phyloP scores from a whole-genome alignment of 2,888 invertebrate genomes.

The Cerastis leucographa region DNA sequence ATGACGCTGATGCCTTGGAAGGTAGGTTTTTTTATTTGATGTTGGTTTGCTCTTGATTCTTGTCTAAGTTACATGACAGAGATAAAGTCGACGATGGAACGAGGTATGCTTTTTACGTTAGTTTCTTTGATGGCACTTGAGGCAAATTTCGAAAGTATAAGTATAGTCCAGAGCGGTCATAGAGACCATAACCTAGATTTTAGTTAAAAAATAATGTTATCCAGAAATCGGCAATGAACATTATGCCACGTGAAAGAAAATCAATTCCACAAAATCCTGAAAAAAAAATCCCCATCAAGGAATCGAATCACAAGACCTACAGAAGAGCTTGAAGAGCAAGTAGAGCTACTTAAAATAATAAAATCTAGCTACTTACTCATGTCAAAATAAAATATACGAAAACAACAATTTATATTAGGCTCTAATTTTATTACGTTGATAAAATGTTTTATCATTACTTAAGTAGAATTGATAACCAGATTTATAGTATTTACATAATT shows the following conservation, averaged over 20 bases:
- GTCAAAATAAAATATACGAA: background rate
- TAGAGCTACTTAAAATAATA: background rate
- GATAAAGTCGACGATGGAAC: no score
- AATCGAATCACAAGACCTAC: background rate
- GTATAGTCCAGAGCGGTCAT: background rate
- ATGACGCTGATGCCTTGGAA: no score
- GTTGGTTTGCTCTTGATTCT: no score
- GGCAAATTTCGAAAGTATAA: background rate
- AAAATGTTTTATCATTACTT: background rate
- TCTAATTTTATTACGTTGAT: background rate
- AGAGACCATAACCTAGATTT: background rate
- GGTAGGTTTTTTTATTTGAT: no score
- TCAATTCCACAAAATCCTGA: background rate
- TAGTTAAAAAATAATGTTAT: background rate
- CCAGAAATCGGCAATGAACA: background rate
- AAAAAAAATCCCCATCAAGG: background rate
- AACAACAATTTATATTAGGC: background rate
- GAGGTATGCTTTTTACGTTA: background rate
- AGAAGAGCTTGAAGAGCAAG: background rate
- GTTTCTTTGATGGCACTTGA: background rate
- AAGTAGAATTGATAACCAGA: conserved; percentile 5
- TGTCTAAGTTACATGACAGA: no score
- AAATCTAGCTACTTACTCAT: no score
- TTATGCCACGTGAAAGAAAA: background rate
- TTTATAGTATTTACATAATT: conserved; percentile 31